These are phyloP conservation scores for Tipula lateralis DNA, from an alignment of 2,888 invertebrate genomes.

Conservation along the genomic window DNA sequence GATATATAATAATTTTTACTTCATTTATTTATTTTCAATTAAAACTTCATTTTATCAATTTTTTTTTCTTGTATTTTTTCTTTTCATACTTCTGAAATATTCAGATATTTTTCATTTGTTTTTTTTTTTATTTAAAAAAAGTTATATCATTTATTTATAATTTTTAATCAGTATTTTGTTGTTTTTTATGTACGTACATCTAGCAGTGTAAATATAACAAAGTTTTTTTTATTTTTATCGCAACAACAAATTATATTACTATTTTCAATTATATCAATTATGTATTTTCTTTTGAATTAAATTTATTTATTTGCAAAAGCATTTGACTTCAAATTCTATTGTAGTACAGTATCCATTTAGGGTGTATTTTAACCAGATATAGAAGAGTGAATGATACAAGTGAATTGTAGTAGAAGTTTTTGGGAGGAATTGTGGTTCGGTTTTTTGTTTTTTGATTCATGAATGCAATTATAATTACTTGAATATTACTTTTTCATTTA, in stretches of 20 bases:
- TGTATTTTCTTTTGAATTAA: not conserved
- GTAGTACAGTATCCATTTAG: not conserved
- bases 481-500: not conserved
- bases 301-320: slow-evolving; percentile 3
- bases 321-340: not conserved
- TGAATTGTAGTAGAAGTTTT: not conserved
- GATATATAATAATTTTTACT: not conserved
- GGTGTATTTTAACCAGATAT: not conserved
- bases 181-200: slow-evolving; percentile 24
- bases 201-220: slow-evolving; percentile 24
- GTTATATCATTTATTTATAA: not conserved
- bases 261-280: not conserved
- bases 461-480: not conserved
- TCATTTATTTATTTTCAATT: slow-evolving; percentile 4
- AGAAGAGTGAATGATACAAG: too few relatives aligned
- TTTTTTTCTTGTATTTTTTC: not conserved
- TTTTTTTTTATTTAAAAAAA: slow-evolving; percentile 7
- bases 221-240: not conserved
- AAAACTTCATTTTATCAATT: not conserved
- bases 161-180: slow-evolving; percentile 11
- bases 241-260: slow-evolving; percentile 3
- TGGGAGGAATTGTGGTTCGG: not conserved
- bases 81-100: not conserved
- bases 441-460: not conserved
- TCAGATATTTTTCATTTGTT: not conserved